Evolutionary conservation across 2,888 invertebrate species (phyloP), one percentile per base, ranked within the genome.

Genomic region (Eupithecia vulgata): DNA sequence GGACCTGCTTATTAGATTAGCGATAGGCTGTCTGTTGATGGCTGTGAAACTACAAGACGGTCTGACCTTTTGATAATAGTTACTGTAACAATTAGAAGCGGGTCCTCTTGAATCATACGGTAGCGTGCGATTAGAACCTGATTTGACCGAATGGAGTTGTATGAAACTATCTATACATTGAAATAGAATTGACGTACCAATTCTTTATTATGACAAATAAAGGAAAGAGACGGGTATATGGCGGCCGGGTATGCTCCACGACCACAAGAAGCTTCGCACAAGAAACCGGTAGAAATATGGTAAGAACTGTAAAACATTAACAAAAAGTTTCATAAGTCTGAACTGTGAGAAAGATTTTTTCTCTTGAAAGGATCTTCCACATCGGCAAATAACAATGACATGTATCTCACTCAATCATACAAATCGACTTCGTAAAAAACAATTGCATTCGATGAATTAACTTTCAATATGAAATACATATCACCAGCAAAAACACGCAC

Each of bases 1-100:
- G 79, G 68, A 71, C 66, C 66, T 75, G 73, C 70, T 76, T 78
- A 78, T 77, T 72, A 74, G 77, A 77, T 76, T 76, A 70, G 42
- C 59, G 75, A 73, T 73, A 65, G 40, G 37, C 37, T 64, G 21
- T 65, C 40, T 15, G 65, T 65, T 65, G 40, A 42, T 37, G 37
- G 65, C 65, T 65, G n/a, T 21, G 35, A 21, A 40, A 40, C 62
- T 64, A 40, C 2, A 2, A 13, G 65, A 62, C n/a, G 21, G 48
- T 52, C 48, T 21, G 48, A n/a, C 21, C 6, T 34, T n/a, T 64
- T 17, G 48, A n/a, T 52, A n/a, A 10, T 37, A 35, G 35, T 35
- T 35, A 10, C n/a, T 64, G 17, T 35, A 37, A 35, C 62, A 34
- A 34, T 35, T 17, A 35, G 34, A 37, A 37, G 7, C n/a, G 10